phyloP scores from a whole-genome alignment of 2,888 invertebrate species.

The Tuberolachnus salignus region DNA sequence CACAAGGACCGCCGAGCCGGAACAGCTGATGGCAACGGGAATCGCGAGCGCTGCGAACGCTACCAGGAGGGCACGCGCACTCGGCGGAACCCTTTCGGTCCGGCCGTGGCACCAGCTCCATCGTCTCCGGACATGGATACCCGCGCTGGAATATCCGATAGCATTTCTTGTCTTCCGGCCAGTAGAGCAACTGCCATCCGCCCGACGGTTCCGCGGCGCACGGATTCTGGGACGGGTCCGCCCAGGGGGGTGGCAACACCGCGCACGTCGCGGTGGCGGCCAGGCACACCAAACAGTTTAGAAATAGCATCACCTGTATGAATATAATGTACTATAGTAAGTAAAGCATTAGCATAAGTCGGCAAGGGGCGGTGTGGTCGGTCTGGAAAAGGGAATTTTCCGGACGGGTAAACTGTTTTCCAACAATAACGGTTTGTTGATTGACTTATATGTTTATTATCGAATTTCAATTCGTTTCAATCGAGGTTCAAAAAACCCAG shows the following conservation, averaged over 20 bases:
- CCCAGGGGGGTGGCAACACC: constrained; percentile 85
- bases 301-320: constrained; percentile 33
- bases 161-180: constrained; percentile 83
- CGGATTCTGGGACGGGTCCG: constrained; percentile 79
- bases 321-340: no score
- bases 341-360: no score
- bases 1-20: constrained; percentile 70
- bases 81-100: constrained; percentile 70
- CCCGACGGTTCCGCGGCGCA: constrained; percentile 76
- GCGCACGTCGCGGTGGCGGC: constrained; percentile 62
- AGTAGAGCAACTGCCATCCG: constrained; percentile 85
- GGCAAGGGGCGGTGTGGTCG: no score
- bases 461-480: no score
- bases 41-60: constrained; percentile 73
- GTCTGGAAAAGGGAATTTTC: no score
- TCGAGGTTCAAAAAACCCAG: no score
- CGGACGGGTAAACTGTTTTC: no score
- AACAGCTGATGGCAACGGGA: constrained; percentile 77
- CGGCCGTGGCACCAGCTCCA: constrained; percentile 77
- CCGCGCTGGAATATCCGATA: constrained; percentile 84
- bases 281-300: constrained; percentile 37
- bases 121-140: constrained; percentile 81
- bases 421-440: no score
- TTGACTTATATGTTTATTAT: no score
- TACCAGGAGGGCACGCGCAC: constrained; percentile 82